These are phyloP conservation scores for Macrostomum lignano DNA, from an alignment of 1,140 invertebrate species.

Conservation along the genomic window DNA sequence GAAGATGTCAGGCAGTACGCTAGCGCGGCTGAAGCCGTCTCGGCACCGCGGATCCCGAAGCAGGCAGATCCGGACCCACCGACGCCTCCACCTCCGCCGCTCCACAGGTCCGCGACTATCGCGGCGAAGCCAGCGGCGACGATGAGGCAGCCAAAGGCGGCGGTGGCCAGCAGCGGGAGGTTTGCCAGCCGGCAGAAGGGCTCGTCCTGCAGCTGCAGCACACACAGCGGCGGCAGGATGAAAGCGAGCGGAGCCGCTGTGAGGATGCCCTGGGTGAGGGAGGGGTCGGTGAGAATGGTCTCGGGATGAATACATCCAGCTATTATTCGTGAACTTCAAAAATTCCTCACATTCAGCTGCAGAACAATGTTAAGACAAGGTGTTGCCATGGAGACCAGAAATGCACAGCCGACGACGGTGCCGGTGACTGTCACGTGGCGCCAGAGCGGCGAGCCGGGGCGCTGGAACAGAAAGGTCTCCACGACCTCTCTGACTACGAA, in stretches of 20 bases:
- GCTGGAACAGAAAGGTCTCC: too few relatives aligned
- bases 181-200: slow-evolving; percentile 39
- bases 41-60: too few relatives aligned
- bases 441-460: slow-evolving; percentile 27
- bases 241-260: slow-evolving; percentile 55
- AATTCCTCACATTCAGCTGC: slow-evolving; percentile 44
- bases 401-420: slow-evolving; percentile 39
- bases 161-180: slow-evolving; percentile 39
- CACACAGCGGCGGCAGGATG: slow-evolving; percentile 48
- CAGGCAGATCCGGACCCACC: too few relatives aligned
- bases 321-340: too few relatives aligned
- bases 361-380: slow-evolving; percentile 56
- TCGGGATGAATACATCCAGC: too few relatives aligned
- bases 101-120: slow-evolving; percentile 31
- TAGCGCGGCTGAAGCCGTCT: too few relatives aligned
- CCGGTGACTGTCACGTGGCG: slow-evolving; percentile 40
- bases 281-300: too few relatives aligned
- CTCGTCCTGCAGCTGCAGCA: slow-evolving; percentile 45
- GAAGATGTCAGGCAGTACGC: too few relatives aligned
- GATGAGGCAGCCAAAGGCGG: slow-evolving; percentile 41
- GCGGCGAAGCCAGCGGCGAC: slow-evolving; percentile 35
- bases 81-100: too few relatives aligned
- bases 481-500: slow-evolving; percentile 57
- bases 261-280: slow-evolving; percentile 51
- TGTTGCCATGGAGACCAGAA: slow-evolving; percentile 49